These are phyloP conservation scores for Athene noctua DNA, from an alignment of 2,113 vertebrate species.

Conservation along the genomic window DNA sequence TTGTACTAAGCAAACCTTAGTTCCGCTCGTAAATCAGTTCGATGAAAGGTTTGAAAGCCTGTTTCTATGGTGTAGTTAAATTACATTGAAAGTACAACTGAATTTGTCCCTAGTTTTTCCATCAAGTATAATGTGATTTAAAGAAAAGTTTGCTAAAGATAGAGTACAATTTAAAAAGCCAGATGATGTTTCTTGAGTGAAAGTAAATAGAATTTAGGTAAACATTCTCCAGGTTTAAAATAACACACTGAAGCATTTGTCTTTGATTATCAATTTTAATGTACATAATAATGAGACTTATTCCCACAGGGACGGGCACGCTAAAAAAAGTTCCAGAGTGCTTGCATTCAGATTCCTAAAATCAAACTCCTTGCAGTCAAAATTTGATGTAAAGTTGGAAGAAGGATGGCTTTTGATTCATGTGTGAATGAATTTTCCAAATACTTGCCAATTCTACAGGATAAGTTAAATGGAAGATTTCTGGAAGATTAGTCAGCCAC, in stretches of 20 bases:
- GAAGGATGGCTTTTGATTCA: neutral
- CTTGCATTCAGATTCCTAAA: neutral
- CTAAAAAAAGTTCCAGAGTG: neutral
- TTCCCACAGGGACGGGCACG: neutral
- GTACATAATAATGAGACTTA: neutral
- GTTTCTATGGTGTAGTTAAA: slow-evolving; percentile 54
- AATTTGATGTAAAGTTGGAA: neutral
- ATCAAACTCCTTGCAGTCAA: neutral
- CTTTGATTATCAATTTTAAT: slow-evolving; percentile 36
- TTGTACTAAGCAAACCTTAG: slow-evolving; percentile 25
- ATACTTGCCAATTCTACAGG: neutral
- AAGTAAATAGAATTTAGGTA: slow-evolving; percentile 4
- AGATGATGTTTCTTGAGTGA: slow-evolving; percentile 1
- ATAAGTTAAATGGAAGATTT: neutral
- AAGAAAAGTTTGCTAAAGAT: slow-evolving; percentile 5
- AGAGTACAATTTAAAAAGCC: neutral
- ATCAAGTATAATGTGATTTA: slow-evolving; percentile 11
- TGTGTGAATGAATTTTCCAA: neutral
- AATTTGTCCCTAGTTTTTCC: slow-evolving; percentile 55
- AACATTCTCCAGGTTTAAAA: slow-evolving; percentile 38
- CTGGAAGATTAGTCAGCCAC: neutral
- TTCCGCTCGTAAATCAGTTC: slow-evolving; percentile 46
- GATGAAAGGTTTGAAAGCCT: slow-evolving; percentile 51
- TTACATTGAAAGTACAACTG: slow-evolving; percentile 41
- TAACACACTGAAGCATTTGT: neutral